Conservation (phyloP, 23 tunicate species). For the Botrylloides violaceus region DNA sequence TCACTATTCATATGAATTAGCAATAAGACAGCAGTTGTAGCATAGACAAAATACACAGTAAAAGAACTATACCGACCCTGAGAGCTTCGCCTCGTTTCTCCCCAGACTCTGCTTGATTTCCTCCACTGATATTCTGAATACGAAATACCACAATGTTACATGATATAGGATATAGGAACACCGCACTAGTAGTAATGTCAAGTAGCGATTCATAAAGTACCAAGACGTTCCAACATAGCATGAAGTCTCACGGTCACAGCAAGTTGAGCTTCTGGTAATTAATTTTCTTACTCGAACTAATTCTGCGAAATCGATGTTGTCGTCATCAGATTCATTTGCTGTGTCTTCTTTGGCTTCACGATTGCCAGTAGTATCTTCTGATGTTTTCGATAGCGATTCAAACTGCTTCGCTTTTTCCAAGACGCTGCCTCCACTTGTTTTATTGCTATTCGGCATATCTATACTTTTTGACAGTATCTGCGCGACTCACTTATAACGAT, state of each 20-base stretch:
- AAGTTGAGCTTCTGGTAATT: too few relatives aligned
- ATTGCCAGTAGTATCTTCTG: constrained; percentile 14
- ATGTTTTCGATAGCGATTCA: constrained; percentile 42
- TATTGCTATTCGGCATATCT: not conserved
- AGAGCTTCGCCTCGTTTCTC: not conserved
- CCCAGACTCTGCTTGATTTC: not conserved
- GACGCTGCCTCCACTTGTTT: constrained; percentile 27
- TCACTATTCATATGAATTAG: too few relatives aligned
- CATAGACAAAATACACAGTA: too few relatives aligned
- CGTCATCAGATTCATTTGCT: constrained; percentile 40
- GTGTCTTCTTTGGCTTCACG: constrained; percentile 2
- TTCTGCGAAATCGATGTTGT: constrained; percentile 33
- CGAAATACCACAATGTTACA: too few relatives aligned
- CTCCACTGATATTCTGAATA: not conserved
- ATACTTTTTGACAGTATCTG: not conserved
- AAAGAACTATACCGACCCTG: not conserved
- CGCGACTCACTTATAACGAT: not conserved
- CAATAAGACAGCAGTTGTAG: too few relatives aligned
- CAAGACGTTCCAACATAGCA: too few relatives aligned
- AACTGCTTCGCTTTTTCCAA: constrained; percentile 57
- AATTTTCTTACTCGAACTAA: constrained; percentile 38
- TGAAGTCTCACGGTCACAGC: too few relatives aligned
- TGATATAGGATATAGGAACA: too few relatives aligned
- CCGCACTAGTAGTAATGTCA: too few relatives aligned
- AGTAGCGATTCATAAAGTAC: too few relatives aligned